Evolutionary conservation across 1,140 invertebrate species (phyloP).

Genomic region (Lordiphosa mommai): DNA sequence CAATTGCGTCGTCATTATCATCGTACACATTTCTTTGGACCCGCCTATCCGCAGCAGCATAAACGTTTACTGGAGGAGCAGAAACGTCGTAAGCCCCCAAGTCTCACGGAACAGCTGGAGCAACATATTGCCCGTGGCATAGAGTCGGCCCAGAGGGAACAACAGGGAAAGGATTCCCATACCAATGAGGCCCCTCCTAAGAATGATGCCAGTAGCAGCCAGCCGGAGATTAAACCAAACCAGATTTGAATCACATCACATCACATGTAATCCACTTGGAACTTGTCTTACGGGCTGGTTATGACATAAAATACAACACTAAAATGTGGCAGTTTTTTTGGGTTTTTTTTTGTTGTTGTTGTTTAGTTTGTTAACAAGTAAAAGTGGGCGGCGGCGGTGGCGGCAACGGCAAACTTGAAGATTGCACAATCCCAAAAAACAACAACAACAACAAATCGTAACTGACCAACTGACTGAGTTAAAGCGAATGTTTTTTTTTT

Average conservation of each 20-base stretch:
- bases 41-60: background rate
- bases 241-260: background rate
- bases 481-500: background rate
- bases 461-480: conserved; percentile 51
- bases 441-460: conserved; percentile 2
- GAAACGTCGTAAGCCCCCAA: background rate
- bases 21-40: conserved; percentile 12
- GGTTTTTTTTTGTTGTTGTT: too few relatives aligned
- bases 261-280: background rate
- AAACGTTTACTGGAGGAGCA: background rate
- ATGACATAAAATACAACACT: too few relatives aligned
- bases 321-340: too few relatives aligned
- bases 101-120: too few relatives aligned
- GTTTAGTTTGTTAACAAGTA: background rate
- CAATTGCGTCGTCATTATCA: background rate
- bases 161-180: too few relatives aligned
- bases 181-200: too few relatives aligned
- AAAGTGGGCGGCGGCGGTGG: conserved; percentile 11
- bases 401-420: background rate
- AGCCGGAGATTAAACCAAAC: background rate
- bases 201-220: background rate
- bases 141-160: too few relatives aligned
- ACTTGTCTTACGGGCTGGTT: background rate
- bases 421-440: conserved; percentile 22
- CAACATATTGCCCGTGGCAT: too few relatives aligned